Evolutionary conservation across 2,888 invertebrate genomes (phyloP).

Genomic region (Sinopyrophorus schimmeli): DNA sequence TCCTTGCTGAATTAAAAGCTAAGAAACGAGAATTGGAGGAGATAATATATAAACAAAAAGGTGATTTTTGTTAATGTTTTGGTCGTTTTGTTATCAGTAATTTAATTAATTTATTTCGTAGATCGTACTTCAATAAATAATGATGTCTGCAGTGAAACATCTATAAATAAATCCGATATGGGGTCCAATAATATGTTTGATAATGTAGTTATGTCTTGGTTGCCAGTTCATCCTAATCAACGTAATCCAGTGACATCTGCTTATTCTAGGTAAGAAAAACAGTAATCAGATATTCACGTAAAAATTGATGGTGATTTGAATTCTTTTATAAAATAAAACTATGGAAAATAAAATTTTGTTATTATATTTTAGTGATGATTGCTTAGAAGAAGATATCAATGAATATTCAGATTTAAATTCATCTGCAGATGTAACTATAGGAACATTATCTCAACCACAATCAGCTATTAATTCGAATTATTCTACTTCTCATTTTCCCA

Average conservation of each 20-base stretch:
- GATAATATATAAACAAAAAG: slow-evolving; percentile 66
- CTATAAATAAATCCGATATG: slow-evolving; percentile 49
- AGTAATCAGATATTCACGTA: background rate
- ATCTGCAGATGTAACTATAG: slow-evolving; percentile 12
- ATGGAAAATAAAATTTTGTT: no score
- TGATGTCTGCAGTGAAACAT: slow-evolving; percentile 50
- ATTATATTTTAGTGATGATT: slow-evolving; percentile 46
- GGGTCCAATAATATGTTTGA: slow-evolving; percentile 44
- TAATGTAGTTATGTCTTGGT: slow-evolving; percentile 42
- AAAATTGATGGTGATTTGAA: background rate
- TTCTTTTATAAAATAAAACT: background rate
- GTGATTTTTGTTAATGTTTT: slow-evolving; percentile 33
- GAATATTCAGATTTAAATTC: slow-evolving; percentile 45
- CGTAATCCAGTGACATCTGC: slow-evolving; percentile 22
- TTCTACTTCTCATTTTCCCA: slow-evolving; percentile 32
- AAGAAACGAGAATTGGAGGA: slow-evolving; percentile 69
- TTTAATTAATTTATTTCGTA: slow-evolving; percentile 9
- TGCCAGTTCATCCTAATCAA: slow-evolving; percentile 38
- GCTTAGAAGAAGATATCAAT: slow-evolving; percentile 47
- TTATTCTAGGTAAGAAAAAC: slow-evolving; percentile 46
- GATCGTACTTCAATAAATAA: slow-evolving; percentile 29
- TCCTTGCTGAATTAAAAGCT: slow-evolving; percentile 63
- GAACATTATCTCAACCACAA: slow-evolving; percentile 16
- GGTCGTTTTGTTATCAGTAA: no score
- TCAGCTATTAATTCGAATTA: slow-evolving; percentile 25